A percentile compares a stretch with the other conserved stretches of the same genome.
Conservation (phyloP, 2,888 invertebrate genomes). For the Rhimphoctona megacephalus region DNA sequence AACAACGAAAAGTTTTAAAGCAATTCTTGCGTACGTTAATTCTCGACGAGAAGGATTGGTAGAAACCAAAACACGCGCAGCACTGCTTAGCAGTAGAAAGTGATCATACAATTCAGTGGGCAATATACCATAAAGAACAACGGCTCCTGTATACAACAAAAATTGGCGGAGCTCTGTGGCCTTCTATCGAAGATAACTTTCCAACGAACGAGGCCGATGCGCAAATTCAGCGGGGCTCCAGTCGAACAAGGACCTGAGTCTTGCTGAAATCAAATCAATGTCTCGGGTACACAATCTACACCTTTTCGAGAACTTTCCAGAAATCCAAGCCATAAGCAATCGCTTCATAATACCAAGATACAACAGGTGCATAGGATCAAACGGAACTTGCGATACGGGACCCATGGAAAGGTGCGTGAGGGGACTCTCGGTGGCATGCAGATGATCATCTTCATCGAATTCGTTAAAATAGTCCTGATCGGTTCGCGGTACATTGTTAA, state of each 20-base stretch:
- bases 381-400: conserved; percentile 2
- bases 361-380: no score
- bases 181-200: conserved; percentile 8
- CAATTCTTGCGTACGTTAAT: no score
- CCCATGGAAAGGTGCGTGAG: conserved; percentile 19
- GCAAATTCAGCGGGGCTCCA: conserved; percentile 36
- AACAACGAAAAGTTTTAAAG: no score
- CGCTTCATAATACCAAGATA: no score
- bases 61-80: no score
- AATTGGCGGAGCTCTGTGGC: conserved; percentile 28
- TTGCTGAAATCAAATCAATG: not conserved
- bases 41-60: no score
- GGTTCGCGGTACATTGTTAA: not conserved
- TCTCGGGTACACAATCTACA: conserved; percentile 13
- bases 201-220: conserved; percentile 2
- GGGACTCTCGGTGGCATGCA: conserved; percentile 12
- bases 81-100: no score
- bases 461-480: no score
- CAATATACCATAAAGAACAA: no score
- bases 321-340: conserved; percentile 14
- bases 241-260: not conserved
- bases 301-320: conserved; percentile 29
- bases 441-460: conserved; percentile 30
- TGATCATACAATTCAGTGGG: no score
- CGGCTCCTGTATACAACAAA: conserved; percentile 22